Percentiles rank a stretch among this genome's conserved stretches.
Evolutionary conservation across 2,888 invertebrate genomes (phyloP).

Genomic region (Drosophila birchii): DNA sequence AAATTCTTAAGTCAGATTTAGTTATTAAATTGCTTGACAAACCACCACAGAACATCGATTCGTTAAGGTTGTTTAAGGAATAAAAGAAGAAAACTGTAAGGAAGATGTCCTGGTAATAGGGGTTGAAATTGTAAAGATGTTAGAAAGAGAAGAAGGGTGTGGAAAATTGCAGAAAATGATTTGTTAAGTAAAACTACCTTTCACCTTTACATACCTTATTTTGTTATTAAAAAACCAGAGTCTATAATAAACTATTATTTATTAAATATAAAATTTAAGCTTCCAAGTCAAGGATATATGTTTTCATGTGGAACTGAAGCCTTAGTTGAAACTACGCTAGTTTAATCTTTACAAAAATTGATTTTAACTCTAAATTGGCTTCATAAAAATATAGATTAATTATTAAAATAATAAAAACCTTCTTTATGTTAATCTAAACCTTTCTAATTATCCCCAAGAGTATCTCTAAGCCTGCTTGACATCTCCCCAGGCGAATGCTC

Average conservation of each 20-base stretch:
- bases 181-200: background rate
- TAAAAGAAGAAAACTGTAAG: background rate
- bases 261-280: background rate
- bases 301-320: background rate
- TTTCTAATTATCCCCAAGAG: constrained; percentile 10
- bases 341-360: background rate
- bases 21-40: constrained; percentile 6
- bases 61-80: constrained; percentile 5
- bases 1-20: constrained; percentile 6
- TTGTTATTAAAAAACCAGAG: background rate
- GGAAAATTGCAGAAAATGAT: too few species aligned
- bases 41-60: constrained; percentile 31
- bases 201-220: background rate
- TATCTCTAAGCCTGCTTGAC: constrained; percentile 26
- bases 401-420: background rate
- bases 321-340: too few species aligned
- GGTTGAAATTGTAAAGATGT: constrained; percentile 11
- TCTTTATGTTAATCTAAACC: background rate
- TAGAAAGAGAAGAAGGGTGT: background rate
- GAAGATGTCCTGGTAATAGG: background rate
- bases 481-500: background rate
- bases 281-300: too few species aligned
- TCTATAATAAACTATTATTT: background rate
- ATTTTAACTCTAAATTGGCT: background rate
- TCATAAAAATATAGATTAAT: background rate